Percentiles rank a stretch among this genome's conserved stretches.
These are phyloP conservation scores for Bungarus multicinctus DNA, from an alignment of 2,113 vertebrate genomes.

Conservation along the genomic window DNA sequence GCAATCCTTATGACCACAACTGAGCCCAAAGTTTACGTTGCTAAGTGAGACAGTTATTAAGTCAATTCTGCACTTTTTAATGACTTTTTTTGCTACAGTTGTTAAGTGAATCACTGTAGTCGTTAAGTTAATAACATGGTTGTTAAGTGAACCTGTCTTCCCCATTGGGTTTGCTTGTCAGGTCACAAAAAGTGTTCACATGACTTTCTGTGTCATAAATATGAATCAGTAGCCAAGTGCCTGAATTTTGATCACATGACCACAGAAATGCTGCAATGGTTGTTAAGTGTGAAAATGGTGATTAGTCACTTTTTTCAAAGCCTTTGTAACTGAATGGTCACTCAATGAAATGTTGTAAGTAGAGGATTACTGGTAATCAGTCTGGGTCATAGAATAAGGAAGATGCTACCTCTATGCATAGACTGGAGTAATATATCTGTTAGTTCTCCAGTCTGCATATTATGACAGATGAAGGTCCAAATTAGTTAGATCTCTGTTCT, in stretches of 20 bases:
- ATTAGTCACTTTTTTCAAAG: not conserved
- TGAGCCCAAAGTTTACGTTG: not conserved
- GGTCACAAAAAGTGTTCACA: not conserved
- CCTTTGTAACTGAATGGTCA: not conserved
- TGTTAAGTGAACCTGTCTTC: not conserved
- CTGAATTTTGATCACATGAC: not conserved
- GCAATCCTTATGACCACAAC: not conserved
- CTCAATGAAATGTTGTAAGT: not conserved
- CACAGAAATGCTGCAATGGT: not conserved
- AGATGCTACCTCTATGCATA: not conserved
- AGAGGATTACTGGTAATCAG: not conserved
- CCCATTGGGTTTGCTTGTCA: not conserved
- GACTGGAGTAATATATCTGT: not conserved
- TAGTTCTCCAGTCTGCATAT: not conserved
- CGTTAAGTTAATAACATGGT: not conserved
- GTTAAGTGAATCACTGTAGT: not conserved
- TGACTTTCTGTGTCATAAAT: not conserved
- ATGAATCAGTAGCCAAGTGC: not conserved
- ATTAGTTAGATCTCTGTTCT: not conserved
- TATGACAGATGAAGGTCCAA: not conserved
- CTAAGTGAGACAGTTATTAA: not conserved
- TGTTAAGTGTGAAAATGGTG: not conserved
- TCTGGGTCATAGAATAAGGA: not conserved
- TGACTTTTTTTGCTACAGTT: not conserved
- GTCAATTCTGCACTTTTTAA: not conserved